Percentiles rank a stretch among this genome's conserved stretches.
These are phyloP conservation scores for Opisthograptis luteolata DNA, from an alignment of 2,888 invertebrate species.

Conservation along the genomic window DNA sequence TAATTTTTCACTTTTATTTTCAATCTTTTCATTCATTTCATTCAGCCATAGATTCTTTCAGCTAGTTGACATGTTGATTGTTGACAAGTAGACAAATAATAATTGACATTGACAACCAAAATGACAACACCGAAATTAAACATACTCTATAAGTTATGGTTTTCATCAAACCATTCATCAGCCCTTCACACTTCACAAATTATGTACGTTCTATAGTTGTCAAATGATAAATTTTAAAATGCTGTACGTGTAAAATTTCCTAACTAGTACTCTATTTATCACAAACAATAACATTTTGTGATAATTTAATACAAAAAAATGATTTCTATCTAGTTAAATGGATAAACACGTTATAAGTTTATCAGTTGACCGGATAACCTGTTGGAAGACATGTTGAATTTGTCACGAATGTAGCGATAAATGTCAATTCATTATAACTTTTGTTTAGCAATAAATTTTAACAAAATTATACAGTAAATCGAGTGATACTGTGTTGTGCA, in stretches of 20 bases:
- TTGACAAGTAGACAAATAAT: too few relatives aligned
- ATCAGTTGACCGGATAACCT: constrained; percentile 66
- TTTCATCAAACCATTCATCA: background rate
- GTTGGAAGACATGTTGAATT: constrained; percentile 80
- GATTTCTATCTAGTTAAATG: background rate
- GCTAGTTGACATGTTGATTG: too few relatives aligned
- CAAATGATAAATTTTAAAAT: background rate
- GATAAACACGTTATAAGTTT: background rate
- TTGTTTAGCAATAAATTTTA: constrained; percentile 71
- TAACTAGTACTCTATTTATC: too few relatives aligned
- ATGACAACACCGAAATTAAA: background rate
- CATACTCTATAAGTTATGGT: background rate
- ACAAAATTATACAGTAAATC: constrained; percentile 73
- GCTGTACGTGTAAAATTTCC: too few relatives aligned
- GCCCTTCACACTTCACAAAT: too few relatives aligned
- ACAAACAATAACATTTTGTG: background rate
- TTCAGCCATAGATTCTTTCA: background rate
- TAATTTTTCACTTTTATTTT: too few relatives aligned
- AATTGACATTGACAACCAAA: too few relatives aligned
- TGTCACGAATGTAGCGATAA: constrained; percentile 72
- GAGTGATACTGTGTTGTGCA: constrained; percentile 66
- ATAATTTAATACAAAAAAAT: background rate
- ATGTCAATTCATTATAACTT: constrained; percentile 81
- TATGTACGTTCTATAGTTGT: background rate
- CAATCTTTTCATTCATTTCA: too few relatives aligned